phyloP scores from a whole-genome alignment of 2,888 invertebrate genomes.

The Amiota mariae region DNA sequence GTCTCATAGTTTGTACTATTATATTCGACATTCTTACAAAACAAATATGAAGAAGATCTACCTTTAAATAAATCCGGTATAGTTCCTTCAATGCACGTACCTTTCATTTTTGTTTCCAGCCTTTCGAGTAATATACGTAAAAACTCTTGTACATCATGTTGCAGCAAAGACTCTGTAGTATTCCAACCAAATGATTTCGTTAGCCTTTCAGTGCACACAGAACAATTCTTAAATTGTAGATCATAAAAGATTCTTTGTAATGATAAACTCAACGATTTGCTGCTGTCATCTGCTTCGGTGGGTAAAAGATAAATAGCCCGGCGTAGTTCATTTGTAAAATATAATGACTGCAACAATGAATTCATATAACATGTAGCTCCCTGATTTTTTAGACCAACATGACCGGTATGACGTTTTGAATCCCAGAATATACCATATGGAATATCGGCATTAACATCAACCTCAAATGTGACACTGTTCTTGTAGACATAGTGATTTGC shows the following conservation, averaged over 20 bases:
- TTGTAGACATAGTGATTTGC: constrained; percentile 94
- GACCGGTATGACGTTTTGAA: constrained; percentile 96
- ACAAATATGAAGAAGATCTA: constrained; percentile 98
- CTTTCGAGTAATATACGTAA: constrained; percentile 93
- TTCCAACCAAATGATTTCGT: constrained; percentile 99
- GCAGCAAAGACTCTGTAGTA: constrained; percentile 99
- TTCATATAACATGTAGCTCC: constrained; percentile 99
- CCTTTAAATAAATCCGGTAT: constrained; percentile 98
- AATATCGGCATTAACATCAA: constrained; percentile 90
- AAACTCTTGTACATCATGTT: constrained; percentile 96
- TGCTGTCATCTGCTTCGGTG: constrained; percentile 97
- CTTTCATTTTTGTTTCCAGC: constrained; percentile 99
- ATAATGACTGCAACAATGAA: constrained; percentile 96
- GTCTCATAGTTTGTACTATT: constrained; percentile 96
- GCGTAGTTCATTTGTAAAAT: constrained; percentile 93
- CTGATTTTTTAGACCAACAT: constrained; percentile 96
- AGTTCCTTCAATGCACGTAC: constrained; percentile 97
- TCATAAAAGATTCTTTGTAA: constrained; percentile 98
- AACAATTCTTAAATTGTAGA: constrained; percentile 96
- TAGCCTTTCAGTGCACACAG: constrained; percentile 98
- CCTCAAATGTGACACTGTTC: constrained; percentile 85
- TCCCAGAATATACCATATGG: constrained; percentile 98
- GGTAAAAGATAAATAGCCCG: constrained; percentile 99
- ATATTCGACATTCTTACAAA: constrained; percentile 97
- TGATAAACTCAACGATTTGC: constrained; percentile 90